phyloP scores from a whole-genome alignment of 2,888 invertebrate genomes.

The Epinotia demarniana region DNA sequence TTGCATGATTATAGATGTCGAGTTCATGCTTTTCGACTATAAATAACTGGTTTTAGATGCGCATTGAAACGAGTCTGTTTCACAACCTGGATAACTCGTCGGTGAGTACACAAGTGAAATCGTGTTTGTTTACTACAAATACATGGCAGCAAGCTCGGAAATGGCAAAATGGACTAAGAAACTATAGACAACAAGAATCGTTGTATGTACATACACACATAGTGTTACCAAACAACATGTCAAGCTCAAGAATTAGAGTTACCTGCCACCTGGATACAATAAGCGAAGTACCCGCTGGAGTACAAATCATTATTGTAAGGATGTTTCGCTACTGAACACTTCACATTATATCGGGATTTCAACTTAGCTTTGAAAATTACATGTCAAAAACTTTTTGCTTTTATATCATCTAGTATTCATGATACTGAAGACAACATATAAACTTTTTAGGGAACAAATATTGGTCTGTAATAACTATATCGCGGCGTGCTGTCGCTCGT shows the following conservation, averaged over 20 bases:
- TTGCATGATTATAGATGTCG: conserved; percentile 13
- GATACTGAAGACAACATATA: too few relatives aligned
- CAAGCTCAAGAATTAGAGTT: background rate
- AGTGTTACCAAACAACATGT: too few relatives aligned
- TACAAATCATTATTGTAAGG: background rate
- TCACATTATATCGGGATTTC: too few relatives aligned
- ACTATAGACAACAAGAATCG: background rate
- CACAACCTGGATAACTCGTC: background rate
- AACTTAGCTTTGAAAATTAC: too few relatives aligned
- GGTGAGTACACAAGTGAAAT: conserved; percentile 26
- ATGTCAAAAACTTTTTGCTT: too few relatives aligned
- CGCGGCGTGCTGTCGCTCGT: too few relatives aligned
- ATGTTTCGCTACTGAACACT: background rate
- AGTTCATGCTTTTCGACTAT: conserved; percentile 18
- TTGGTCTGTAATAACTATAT: too few relatives aligned
- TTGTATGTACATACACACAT: background rate
- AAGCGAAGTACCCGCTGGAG: background rate
- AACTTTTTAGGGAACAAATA: too few relatives aligned
- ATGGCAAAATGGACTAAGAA: background rate
- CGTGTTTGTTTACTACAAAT: conserved; percentile 3
- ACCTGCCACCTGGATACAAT: background rate
- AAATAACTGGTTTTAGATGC: conserved; percentile 25
- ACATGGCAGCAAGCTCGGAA: background rate
- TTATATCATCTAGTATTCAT: too few relatives aligned
- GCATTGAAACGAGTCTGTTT: conserved; percentile 14